A percentile compares a stretch with the other conserved stretches of the same genome.
These are phyloP conservation scores for Amphiprion ocellaris DNA, from an alignment of 2,113 vertebrate genomes.

Conservation along the genomic window DNA sequence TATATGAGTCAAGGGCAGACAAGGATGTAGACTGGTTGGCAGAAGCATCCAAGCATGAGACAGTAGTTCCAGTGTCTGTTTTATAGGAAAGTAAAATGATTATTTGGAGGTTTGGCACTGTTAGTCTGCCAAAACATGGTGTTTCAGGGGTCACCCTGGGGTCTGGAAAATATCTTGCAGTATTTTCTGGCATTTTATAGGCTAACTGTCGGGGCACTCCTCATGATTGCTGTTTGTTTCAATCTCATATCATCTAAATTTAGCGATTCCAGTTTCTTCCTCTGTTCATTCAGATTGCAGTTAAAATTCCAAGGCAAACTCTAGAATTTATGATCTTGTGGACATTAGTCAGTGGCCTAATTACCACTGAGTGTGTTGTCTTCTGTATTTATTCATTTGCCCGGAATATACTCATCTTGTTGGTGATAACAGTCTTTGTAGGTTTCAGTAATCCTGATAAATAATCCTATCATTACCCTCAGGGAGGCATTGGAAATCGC, in stretches of 20 bases:
- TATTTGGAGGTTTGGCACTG: constrained; percentile 5
- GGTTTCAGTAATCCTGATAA: neutral
- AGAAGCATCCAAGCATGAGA: too few species aligned
- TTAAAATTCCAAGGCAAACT: neutral
- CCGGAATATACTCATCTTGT: neutral
- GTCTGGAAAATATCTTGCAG: neutral
- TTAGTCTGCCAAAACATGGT: neutral
- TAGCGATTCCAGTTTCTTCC: neutral
- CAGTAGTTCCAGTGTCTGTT: neutral
- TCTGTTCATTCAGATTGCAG: neutral
- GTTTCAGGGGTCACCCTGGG: neutral
- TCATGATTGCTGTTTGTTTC: constrained; percentile 1
- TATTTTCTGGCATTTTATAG: constrained; percentile 19
- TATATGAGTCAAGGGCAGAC: too few species aligned
- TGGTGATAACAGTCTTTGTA: neutral
- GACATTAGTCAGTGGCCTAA: neutral
- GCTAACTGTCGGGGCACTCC: neutral
- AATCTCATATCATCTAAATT: constrained; percentile 5
- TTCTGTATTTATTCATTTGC: neutral
- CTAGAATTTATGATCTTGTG: neutral
- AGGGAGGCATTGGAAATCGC: neutral
- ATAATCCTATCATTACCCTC: neutral
- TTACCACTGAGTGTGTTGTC: neutral
- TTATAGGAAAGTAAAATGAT: constrained; percentile 2
- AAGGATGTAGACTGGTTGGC: too few species aligned